Conservation (phyloP, 2,888 invertebrate genomes). For the Cabera pusaria region DNA sequence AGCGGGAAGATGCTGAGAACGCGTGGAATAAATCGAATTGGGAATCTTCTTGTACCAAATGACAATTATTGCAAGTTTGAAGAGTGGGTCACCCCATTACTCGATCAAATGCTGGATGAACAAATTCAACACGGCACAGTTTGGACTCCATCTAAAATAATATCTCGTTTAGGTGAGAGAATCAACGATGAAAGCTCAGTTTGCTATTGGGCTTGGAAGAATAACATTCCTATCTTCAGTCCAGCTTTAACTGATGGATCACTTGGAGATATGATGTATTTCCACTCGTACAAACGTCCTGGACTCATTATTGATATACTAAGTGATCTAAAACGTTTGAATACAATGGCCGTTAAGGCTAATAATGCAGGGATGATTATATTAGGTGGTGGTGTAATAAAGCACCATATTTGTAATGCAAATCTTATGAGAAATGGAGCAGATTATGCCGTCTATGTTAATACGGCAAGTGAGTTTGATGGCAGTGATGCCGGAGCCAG, state of each 20-base stretch:
- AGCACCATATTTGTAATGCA: conserved; percentile 99
- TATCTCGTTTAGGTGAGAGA: conserved; percentile 91
- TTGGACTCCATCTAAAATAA: conserved; percentile 92
- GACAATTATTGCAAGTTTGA: conserved; percentile 99
- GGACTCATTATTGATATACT: conserved; percentile 97
- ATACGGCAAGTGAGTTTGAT: conserved; percentile 98
- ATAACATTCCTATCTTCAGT: conserved; percentile 98
- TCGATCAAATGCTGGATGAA: conserved; percentile 95
- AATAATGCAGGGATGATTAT: conserved; percentile 98
- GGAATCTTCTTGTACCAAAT: conserved; percentile 97
- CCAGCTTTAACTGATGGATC: conserved; percentile 99
- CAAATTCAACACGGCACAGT: conserved; percentile 88
- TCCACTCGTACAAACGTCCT: conserved; percentile 96
- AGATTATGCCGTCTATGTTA: conserved; percentile 96
- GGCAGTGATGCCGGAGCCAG: conserved; percentile 98
- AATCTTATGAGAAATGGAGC: conserved; percentile 99
- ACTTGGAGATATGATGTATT: conserved; percentile 99
- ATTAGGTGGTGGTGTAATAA: conserved; percentile 97
- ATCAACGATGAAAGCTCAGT: conserved; percentile 96
- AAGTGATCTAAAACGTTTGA: conserved; percentile 94
- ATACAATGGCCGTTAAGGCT: conserved; percentile 97
- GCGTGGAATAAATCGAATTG: conserved; percentile 93
- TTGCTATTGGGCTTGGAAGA: conserved; percentile 98
- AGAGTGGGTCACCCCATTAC: conserved; percentile 97
- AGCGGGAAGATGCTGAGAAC: conserved; percentile 91